A percentile compares a stretch with the other conserved stretches of the same genome.
Evolutionary conservation across 2,113 vertebrate species (phyloP).

Genomic region (Eptesicus fuscus): DNA sequence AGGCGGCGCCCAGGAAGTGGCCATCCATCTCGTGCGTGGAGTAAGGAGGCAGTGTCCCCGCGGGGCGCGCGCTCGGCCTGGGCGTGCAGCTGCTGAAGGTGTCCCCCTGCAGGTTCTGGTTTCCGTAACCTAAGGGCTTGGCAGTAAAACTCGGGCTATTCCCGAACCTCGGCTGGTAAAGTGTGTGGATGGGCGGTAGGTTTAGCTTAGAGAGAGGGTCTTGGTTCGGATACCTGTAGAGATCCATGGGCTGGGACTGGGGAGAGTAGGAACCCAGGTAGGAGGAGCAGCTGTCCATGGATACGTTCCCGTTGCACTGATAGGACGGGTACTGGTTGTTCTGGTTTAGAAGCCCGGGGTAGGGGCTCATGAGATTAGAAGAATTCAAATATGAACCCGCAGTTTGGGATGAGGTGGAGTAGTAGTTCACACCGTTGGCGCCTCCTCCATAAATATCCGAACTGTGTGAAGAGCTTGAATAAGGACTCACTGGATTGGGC

Average conservation of each 20-base stretch:
- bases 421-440: slow-evolving; percentile 83
- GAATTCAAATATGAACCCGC: slow-evolving; percentile 89
- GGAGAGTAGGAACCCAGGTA: slow-evolving; percentile 85
- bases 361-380: slow-evolving; percentile 84
- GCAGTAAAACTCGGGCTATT: slow-evolving; percentile 85
- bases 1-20: slow-evolving; percentile 84
- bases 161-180: slow-evolving; percentile 91
- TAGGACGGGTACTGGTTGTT: slow-evolving; percentile 87
- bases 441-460: slow-evolving; percentile 85
- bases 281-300: slow-evolving; percentile 87
- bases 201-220: slow-evolving; percentile 80
- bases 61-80: slow-evolving; percentile 81
- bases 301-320: slow-evolving; percentile 90
- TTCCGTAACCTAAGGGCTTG: slow-evolving; percentile 89
- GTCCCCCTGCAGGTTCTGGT: slow-evolving; percentile 88
- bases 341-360: slow-evolving; percentile 83
- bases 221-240: slow-evolving; percentile 88
- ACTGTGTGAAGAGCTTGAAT: slow-evolving; percentile 86
- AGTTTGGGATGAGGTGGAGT: slow-evolving; percentile 84
- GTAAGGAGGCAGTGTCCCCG: slow-evolving; percentile 85
- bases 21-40: slow-evolving; percentile 81
- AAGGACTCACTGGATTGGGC: slow-evolving; percentile 82
- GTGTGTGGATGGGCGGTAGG: slow-evolving; percentile 84
- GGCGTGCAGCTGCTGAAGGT: slow-evolving; percentile 86
- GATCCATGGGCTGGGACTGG: slow-evolving; percentile 88